Conservation (phyloP, 2,113 vertebrate species). For the Lontra canadensis region DNA sequence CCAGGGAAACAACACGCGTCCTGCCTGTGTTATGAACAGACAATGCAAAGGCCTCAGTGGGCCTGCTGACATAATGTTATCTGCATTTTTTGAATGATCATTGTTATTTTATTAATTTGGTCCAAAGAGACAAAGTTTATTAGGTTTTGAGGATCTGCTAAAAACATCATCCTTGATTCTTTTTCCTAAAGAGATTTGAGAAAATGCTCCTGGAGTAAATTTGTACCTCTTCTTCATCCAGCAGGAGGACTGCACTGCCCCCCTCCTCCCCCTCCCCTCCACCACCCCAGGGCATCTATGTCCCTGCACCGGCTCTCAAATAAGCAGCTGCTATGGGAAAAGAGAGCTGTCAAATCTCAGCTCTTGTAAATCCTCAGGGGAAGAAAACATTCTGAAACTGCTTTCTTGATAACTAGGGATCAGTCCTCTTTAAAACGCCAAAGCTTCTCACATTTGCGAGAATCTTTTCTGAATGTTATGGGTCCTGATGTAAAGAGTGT, state of each 20-base stretch:
- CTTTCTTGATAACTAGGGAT: neutral
- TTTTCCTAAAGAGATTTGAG: neutral
- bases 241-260: neutral
- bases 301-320: no score
- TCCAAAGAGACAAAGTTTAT: neutral
- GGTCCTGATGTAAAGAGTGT: no score
- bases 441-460: neutral
- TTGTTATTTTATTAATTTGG: neutral
- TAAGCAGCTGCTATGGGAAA: no score
- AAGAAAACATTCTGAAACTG: no score
- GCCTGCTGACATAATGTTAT: rapidly evolving
- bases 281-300: neutral
- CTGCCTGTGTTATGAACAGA: neutral
- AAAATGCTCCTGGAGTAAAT: neutral
- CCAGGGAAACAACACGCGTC: neutral
- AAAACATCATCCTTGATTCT: neutral
- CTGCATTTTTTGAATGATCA: neutral
- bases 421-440: neutral
- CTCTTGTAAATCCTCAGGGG: neutral
- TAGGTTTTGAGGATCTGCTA: neutral
- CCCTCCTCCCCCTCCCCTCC: rapidly evolving
- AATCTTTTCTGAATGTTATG: neutral
- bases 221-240: neutral
- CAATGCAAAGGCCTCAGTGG: neutral
- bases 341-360: neutral